Evolutionary conservation across 1,140 invertebrate species (phyloP).

Genomic region (Metopolophium dirhodum): DNA sequence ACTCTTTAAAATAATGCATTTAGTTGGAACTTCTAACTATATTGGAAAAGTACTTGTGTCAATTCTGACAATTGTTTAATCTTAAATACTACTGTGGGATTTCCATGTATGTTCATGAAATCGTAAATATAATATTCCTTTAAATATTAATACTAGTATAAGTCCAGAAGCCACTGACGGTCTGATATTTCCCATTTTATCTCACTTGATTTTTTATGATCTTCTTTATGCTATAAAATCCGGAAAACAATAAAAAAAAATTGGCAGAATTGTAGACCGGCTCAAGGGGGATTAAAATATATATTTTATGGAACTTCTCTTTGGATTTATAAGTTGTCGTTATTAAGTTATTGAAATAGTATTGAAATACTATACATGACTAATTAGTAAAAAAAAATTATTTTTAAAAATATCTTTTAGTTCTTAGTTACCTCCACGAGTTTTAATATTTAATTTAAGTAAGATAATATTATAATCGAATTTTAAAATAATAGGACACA

Average conservation of each 20-base stretch:
- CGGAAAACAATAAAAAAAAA: too few species aligned
- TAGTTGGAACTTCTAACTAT: neutral
- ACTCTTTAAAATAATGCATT: neutral
- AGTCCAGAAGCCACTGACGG: too few species aligned
- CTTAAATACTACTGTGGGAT: neutral
- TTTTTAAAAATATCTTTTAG: neutral
- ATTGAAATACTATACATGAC: neutral
- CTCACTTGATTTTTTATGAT: too few species aligned
- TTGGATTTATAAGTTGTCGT: neutral
- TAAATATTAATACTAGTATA: neutral
- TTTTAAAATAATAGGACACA: too few species aligned
- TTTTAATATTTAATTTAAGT: neutral
- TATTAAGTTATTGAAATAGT: neutral
- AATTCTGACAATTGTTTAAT: neutral
- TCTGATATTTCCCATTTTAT: too few species aligned
- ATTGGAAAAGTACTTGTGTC: neutral
- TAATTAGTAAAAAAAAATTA: neutral
- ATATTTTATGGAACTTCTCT: neutral
- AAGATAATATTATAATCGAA: neutral
- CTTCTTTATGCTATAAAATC: too few species aligned
- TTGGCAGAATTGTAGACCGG: too few species aligned
- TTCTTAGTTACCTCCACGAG: neutral
- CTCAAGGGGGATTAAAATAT: too few species aligned
- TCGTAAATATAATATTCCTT: neutral
- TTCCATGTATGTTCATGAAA: neutral